Conservation (phyloP, 2,888 invertebrate species). For the Tryphoninae sp. region DNA sequence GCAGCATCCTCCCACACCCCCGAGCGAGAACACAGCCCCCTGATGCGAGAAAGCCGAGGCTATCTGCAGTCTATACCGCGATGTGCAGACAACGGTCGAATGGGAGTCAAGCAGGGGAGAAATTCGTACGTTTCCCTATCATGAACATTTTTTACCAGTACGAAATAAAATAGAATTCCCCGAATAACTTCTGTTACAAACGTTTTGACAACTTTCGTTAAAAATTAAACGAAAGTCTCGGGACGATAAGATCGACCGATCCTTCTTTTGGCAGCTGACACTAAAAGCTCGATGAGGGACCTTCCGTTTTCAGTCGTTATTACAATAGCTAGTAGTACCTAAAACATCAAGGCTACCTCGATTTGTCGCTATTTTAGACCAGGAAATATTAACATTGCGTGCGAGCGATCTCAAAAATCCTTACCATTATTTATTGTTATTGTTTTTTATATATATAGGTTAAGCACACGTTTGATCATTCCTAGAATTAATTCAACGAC, state of each 20-base stretch:
- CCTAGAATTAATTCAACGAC: no score
- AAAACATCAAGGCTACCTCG: neutral
- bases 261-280: neutral
- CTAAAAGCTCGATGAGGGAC: neutral
- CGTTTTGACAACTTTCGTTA: neutral
- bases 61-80: slow-evolving; percentile 15
- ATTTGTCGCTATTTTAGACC: neutral
- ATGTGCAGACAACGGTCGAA: neutral
- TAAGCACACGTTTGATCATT: no score
- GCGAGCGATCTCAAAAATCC: neutral
- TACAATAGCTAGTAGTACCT: neutral
- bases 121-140: neutral
- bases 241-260: neutral
- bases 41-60: slow-evolving; percentile 50
- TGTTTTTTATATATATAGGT: no score
- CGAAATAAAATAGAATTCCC: neutral
- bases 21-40: slow-evolving; percentile 49
- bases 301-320: neutral
- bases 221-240: neutral
- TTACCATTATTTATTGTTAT: neutral
- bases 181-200: neutral
- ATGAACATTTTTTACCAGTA: neutral
- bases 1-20: slow-evolving; percentile 13
- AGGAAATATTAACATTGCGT: neutral
- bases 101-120: neutral